Evolutionary conservation across 2,797 vertebrate species (phyloP), one percentile per base, ranked within the genome.

Genomic region (Iguana delicatissima): DNA sequence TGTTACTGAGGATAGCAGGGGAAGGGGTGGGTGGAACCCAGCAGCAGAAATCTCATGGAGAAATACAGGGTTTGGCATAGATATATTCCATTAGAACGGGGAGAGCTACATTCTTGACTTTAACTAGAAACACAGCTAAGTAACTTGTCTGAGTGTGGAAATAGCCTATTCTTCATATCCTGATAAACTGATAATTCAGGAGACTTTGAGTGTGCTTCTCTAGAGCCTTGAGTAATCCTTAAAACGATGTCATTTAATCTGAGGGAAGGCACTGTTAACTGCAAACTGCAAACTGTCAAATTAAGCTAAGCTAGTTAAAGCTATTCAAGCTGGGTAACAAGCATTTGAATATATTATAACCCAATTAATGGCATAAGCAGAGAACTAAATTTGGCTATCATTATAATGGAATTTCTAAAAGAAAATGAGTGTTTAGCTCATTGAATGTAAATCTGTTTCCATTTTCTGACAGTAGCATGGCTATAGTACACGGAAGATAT

Each of bases 261-360:
- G 8, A 73, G 42, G 69, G 42, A 91, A 80, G 67, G 16, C 2
- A 4, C 89, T 14, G 0, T 67, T 90, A 89, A 55, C 91, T 88
- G 2, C 14, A 42, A 89, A 55, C 91, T 88, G 2, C 14, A 42
- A 42, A 74, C 12, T 72, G 35, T 93, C 26, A 6, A 77, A 80
- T 90, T 88, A 79, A 88, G 46, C 55, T 90, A 57, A 50, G 2
- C 0, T 88, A 59, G 13, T 92, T 93, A 74, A 82, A 91, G 80
- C 32, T 84, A n/a, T 64, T 46, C 38, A 59, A 85, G 0, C 55
- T 87, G 42, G 77, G 32, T n/a, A 77, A 69, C 64, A 87, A 85
- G 80, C 52, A 57, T 46, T 80, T 52, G 0, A 88, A 32, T 86
- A 72, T 83, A 87, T 92, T 91, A 67, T 35, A 81, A 87, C 7